Evolutionary conservation across 2,113 vertebrate species (phyloP), one percentile per base, ranked within the genome.

Genomic region (Barbus barbus): DNA sequence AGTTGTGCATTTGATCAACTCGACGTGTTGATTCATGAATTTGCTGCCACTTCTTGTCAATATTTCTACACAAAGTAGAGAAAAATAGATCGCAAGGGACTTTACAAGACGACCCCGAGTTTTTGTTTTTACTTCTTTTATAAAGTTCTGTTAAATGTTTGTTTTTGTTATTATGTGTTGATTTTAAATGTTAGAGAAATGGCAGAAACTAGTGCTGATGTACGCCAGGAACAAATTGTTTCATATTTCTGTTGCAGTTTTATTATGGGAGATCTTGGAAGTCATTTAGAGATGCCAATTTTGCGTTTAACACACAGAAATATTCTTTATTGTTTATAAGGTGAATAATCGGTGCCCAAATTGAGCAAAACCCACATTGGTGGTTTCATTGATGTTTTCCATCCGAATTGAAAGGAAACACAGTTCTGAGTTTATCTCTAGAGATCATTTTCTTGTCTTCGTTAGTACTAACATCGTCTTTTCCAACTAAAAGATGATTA

Each of bases 181-280:
- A 91, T 86, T 88, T 91, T 90, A 83, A 90, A 90, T 92, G 89
- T 92, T 91, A 91, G 86, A 85, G n/a, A n/a, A n/a, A n/a, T n/a
- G n/a, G n/a, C n/a, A n/a, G n/a, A n/a, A n/a, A n/a, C n/a, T n/a
- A n/a, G n/a, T 14, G 26, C 86, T 82, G 81, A 92, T 89, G 90
- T 90, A 92, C 92, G 91, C 89, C 90, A 93, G 90, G 91, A 94
- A 94, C 92, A 93, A 94, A 93, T 85, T 91, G 84, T 91, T 90
- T 90, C 86, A 33, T 38, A 38, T 38, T 38, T 38, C 38, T 92
- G 33, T 36, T 36, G 33, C 33, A 36, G 33, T 36, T 36, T 5
- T 36, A 36, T 36, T 36, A 36, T 5, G 4, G 33, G 60, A 36
- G 65, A 48, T 33, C 11, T 51, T 74, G 9, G 73, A 53, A 65